These are phyloP conservation scores for Drosophila littoralis DNA, from an alignment of 1,140 invertebrate genomes.

Conservation along the genomic window DNA sequence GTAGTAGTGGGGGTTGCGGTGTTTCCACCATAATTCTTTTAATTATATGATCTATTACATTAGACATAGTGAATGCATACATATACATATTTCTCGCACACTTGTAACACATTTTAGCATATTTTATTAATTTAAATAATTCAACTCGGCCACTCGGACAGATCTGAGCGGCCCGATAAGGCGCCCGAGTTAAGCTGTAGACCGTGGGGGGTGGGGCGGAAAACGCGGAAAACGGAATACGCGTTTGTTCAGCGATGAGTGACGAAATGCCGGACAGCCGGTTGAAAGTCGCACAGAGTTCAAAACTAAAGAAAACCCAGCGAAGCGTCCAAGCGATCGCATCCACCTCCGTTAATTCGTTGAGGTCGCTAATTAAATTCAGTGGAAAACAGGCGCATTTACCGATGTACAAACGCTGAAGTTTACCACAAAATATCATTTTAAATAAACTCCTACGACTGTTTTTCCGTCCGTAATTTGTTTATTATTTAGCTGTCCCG, in stretches of 20 bases:
- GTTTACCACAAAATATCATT: constrained; percentile 43
- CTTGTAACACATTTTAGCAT: constrained; percentile 83
- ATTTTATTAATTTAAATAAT: constrained; percentile 83
- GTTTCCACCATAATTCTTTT: constrained; percentile 82
- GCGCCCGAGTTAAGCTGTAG: neutral
- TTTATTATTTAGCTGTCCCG: constrained; percentile 63
- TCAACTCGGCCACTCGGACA: constrained; percentile 58
- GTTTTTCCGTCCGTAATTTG: constrained; percentile 59
- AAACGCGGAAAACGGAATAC: constrained; percentile 23
- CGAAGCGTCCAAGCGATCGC: constrained; percentile 77
- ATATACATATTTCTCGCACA: constrained; percentile 69
- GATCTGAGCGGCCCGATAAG: constrained; percentile 63
- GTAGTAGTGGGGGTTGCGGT: constrained; percentile 6
- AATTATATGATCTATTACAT: constrained; percentile 82
- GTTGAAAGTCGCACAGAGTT: constrained; percentile 27
- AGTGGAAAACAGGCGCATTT: constrained; percentile 77
- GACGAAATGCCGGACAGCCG: constrained; percentile 57
- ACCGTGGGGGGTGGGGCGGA: neutral
- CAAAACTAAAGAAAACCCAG: constrained; percentile 45
- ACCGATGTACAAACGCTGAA: constrained; percentile 37
- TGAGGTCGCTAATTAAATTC: constrained; percentile 77
- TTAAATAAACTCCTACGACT: constrained; percentile 58
- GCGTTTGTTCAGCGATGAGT: constrained; percentile 71
- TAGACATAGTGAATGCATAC: constrained; percentile 32
- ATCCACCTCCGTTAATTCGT: constrained; percentile 78